Evolutionary conservation across 2,797 vertebrate genomes (phyloP).

Genomic region (Nannoperca australis): DNA sequence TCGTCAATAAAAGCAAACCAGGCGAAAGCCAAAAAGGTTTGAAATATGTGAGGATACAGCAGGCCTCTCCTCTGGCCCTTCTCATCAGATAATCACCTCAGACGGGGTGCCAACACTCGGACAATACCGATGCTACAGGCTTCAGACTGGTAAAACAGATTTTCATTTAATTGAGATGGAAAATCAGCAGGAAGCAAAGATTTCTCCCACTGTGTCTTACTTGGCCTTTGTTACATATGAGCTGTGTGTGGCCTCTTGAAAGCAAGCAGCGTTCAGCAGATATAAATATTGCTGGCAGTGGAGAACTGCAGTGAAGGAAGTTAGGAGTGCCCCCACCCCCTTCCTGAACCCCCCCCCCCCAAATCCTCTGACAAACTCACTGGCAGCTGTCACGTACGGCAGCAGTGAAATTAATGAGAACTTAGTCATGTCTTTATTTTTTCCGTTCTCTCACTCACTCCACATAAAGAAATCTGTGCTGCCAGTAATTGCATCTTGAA

Average conservation of each 20-base stretch:
- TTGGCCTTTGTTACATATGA: conserved; percentile 66
- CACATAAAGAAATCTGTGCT: conserved; percentile 69
- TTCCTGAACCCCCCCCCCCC: background rate
- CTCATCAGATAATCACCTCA: conserved; percentile 51
- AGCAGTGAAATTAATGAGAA: conserved; percentile 73
- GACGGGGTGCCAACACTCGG: conserved; percentile 22
- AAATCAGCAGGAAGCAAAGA: conserved; percentile 64
- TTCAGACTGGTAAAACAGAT: conserved; percentile 37
- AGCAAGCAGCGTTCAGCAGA: conserved; percentile 56
- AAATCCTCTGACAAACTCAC: conserved; percentile 43
- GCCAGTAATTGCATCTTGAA: conserved; percentile 70
- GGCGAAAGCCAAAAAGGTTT: conserved; percentile 7
- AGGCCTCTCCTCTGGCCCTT: conserved; percentile 16
- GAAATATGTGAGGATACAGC: conserved; percentile 13
- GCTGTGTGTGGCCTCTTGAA: conserved; percentile 65
- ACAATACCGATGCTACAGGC: conserved; percentile 21
- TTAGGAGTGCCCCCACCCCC: conserved; percentile 40
- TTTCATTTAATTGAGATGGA: conserved; percentile 67
- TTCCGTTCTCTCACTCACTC: conserved; percentile 66
- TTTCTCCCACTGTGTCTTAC: conserved; percentile 57
- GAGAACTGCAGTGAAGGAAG: conserved; percentile 54
- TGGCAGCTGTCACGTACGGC: conserved; percentile 68
- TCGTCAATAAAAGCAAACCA: conserved; percentile 22
- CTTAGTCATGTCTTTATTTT: conserved; percentile 74
- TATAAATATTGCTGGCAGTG: conserved; percentile 67